Percentiles rank a stretch among this genome's conserved stretches.
Evolutionary conservation across 2,113 vertebrate genomes (phyloP).

Genomic region (Lutjanus erythropterus): DNA sequence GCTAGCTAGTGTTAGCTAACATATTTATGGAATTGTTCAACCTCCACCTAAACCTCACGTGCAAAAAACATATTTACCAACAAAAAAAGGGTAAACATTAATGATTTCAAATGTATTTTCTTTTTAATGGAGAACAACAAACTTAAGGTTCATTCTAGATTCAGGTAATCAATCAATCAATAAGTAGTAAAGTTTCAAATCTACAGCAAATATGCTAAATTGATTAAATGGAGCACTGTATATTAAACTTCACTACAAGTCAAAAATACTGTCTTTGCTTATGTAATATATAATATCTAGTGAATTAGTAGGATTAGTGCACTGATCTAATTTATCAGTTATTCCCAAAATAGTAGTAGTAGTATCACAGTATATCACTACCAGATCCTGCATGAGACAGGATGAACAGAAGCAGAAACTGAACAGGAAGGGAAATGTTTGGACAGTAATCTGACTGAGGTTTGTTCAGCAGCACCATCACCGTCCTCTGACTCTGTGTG

Average conservation of each 20-base stretch:
- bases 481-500: slow-evolving; percentile 15
- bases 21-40: too few species aligned
- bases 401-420: not conserved
- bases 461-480: slow-evolving; percentile 14
- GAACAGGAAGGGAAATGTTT: not conserved
- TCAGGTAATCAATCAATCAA: not conserved
- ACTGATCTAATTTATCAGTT: not conserved
- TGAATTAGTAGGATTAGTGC: not conserved
- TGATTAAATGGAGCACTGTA: not conserved
- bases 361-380: not conserved
- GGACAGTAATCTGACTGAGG: slow-evolving; percentile 12
- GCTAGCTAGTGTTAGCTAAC: too few species aligned
- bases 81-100: too few species aligned
- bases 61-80: too few species aligned
- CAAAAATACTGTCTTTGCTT: not conserved
- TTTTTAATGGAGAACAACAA: slow-evolving; percentile 1
- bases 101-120: not conserved
- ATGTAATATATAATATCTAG: not conserved
- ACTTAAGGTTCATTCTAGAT: not conserved
- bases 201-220: not conserved
- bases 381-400: not conserved
- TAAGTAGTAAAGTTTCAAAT: not conserved
- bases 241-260: not conserved
- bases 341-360: not conserved
- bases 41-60: too few species aligned